Conservation (phyloP, 2,797 vertebrate genomes). For the Myotis pilosus region DNA sequence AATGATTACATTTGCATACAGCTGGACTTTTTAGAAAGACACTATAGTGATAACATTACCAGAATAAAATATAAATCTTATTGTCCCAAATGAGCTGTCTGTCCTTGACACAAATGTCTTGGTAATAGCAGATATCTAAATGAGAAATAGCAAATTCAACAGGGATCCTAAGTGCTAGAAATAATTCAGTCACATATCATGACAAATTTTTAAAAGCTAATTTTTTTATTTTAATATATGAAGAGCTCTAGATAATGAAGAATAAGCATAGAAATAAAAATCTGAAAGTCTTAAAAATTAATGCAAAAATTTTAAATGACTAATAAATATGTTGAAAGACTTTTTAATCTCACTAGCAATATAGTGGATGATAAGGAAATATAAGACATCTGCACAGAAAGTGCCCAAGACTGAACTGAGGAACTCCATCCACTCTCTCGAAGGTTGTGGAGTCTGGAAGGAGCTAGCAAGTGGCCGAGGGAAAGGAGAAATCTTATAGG, state of each 20-base stretch:
- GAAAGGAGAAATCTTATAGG: not conserved
- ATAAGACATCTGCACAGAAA: not conserved
- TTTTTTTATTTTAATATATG: not conserved
- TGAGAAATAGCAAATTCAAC: slow-evolving; percentile 12
- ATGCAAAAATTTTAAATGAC: not conserved
- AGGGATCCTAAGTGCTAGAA: not conserved
- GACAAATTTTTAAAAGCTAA: not conserved
- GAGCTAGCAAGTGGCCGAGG: not conserved
- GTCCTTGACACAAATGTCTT: not conserved
- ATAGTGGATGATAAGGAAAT: not conserved
- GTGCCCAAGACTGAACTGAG: not conserved
- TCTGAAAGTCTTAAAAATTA: not conserved
- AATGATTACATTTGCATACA: not conserved
- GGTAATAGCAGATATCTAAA: not conserved
- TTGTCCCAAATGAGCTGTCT: slow-evolving; percentile 14
- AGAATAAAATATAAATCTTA: slow-evolving; percentile 10
- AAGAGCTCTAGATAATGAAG: slow-evolving; percentile 20
- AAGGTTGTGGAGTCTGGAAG: not conserved
- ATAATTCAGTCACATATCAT: not conserved
- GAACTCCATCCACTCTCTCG: not conserved
- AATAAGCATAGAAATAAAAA: not conserved
- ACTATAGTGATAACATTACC: not conserved
- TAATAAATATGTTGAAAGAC: not conserved
- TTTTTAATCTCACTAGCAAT: not conserved
- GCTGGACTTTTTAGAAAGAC: not conserved